Conservation (phyloP, 2,888 invertebrate genomes). For the Agelastica alni region DNA sequence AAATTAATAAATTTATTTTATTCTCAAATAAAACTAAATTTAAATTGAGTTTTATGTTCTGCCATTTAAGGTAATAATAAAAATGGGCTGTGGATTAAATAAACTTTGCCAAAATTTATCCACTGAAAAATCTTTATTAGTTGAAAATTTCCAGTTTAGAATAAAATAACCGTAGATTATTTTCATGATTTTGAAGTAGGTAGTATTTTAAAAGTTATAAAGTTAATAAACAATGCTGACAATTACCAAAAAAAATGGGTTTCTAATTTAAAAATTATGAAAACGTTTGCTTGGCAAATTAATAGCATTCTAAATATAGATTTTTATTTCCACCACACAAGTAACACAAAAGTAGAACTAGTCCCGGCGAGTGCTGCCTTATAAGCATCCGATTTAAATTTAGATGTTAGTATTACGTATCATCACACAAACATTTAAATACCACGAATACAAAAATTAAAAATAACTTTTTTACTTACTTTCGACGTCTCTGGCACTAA, state of each 20-base stretch:
- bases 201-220: no score
- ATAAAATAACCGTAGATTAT: no score
- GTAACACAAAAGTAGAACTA: conserved; percentile 35
- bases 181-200: no score
- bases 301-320: conserved; percentile 30
- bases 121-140: no score
- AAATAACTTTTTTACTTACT: conserved; percentile 67
- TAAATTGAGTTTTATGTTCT: no score
- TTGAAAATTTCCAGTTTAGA: no score
- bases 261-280: conserved; percentile 25
- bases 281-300: conserved; percentile 8
- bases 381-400: conserved; percentile 43
- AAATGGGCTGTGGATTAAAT: no score
- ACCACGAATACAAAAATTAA: conserved; percentile 19
- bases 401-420: conserved; percentile 35
- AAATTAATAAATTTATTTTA: no score
- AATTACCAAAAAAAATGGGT: conserved; percentile 23
- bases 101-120: no score
- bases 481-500: conserved; percentile 85
- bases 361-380: conserved; percentile 34
- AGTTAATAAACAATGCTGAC: conserved; percentile 18
- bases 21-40: no score
- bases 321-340: conserved; percentile 31
- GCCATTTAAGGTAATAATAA: no score
- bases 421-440: conserved; percentile 14